Base-by-base conservation (phyloP, 2,113 vertebrate genomes). In the Pyxicephalus adspersus region DNA sequence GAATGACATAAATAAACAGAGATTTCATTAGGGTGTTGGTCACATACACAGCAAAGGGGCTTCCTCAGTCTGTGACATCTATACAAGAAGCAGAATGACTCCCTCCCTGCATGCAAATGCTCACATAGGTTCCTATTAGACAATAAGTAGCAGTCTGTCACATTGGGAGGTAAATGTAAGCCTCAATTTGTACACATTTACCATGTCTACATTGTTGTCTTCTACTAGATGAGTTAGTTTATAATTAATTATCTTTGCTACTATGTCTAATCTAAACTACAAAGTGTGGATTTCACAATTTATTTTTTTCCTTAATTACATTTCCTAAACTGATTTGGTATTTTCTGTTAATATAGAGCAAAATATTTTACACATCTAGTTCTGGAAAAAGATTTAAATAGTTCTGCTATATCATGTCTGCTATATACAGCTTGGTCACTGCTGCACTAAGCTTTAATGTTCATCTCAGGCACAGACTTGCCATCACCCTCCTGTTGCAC, bases 11-110 rank as follows among this genome's bases (percentile, higher is more conserved):
- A 31, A 58, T 61, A 73, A 57, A 31, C 31, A 15, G 11, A 17
- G 0, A 5, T 34, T 61, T 73, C 70, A 73, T 73, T 57, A 73
- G 52, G 13, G 28, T 73, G 70, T 73, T 73, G 51, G 68, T 72
- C 68, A 72, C 68, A 72, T 72, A 72, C 51, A 13, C 68, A 57
- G 67, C 51, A 57, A 22, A 29, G 51, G 68, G 68, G 51, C 68
- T 72, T 72, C 19, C 52, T 72, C 51, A 19, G 22, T 55, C 66
- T 71, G 67, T 71, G 67, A 71, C 67, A 68, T 20, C n/a, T 38
- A 54, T 50, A 19, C 45, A 9, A 16, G 15, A 38, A 71, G 50
- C 7, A 71, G 50, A 71, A 52, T 54, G 67, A 71, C 50, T 52
- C 19, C 16, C 67, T 54, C 45, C 23, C 9, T 52, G 23, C 50